Evolutionary conservation across 2,888 invertebrate genomes (phyloP), one percentile per base, ranked within the genome.

Genomic region (Falcaria lacertinaria): DNA sequence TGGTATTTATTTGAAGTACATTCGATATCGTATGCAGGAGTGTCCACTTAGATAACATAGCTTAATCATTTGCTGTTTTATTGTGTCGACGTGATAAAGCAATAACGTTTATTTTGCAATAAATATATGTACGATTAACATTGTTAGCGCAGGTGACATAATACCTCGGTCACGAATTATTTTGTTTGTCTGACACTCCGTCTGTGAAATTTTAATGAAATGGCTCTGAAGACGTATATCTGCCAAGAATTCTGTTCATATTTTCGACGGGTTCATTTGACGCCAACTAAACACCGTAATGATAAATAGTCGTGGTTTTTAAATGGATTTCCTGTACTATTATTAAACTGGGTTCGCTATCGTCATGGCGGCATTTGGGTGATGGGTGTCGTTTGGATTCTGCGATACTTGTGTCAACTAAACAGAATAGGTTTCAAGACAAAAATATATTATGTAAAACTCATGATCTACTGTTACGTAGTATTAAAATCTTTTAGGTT

Each of bases 121-220:
- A 0, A 15, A 8, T 11, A 17, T 2, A 17, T 36, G 36, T 8
- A 7, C 14, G 2, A 14, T 22, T 8, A 13, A 22, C 15, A 7
- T 35, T 48, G 43, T 48, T 44, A 51, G 47, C 41, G 39, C 44
- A 33, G 43, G 54, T 65, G 64, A 60, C 50, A 55, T 57, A 55
- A 58, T 52, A 42, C 37, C 49, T 39, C 39, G 32, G 39, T 50
- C 50, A 44, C 33, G 42, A 43, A 42, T 32, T 25, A 28, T 54
- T 48, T 52, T 52, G 37, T 51, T 37, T 37, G 52, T 56, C 56
- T 50, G 54, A 51, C 60, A 43, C 39, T 42, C 14, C 32, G 57
- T 56, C 57, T 58, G 41, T 34, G 48, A 33, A 40, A n/a, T 37
- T 34, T 38, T 41, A 43, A 43, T 47, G 19, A 40, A 34, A 34